phyloP scores from a whole-genome alignment of 2,797 vertebrate genomes.

The Chanos chanos region DNA sequence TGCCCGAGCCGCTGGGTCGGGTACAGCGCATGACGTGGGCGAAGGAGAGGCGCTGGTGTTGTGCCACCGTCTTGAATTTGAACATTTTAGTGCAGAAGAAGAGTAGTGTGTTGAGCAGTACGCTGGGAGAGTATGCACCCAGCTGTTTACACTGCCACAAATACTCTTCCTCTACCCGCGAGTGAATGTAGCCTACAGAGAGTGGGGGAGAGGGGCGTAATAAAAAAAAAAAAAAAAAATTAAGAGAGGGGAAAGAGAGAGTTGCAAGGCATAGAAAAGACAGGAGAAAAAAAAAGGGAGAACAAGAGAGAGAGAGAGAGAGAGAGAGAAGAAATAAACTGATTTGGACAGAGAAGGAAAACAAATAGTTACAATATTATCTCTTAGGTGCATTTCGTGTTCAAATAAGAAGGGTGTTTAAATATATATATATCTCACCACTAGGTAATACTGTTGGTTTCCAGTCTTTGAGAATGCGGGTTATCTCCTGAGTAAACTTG shows the following conservation, averaged over 20 bases:
- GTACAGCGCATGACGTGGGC: constrained; percentile 94
- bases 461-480: constrained; percentile 85
- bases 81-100: constrained; percentile 98
- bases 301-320: no score
- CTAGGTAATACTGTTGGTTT: constrained; percentile 84
- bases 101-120: constrained; percentile 94
- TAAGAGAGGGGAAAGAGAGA: no score
- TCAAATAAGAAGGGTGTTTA: neutral
- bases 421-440: constrained; percentile 69
- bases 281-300: no score
- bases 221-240: neutral
- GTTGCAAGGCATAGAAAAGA: neutral
- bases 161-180: constrained; percentile 93
- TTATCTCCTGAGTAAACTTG: constrained; percentile 89
- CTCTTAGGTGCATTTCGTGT: no score
- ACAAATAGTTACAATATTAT: no score
- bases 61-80: constrained; percentile 85
- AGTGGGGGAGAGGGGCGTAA: neutral
- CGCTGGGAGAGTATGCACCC: constrained; percentile 94
- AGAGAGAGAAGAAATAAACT: no score
- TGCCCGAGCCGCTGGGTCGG: constrained; percentile 81
- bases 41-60: constrained; percentile 94
- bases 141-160: constrained; percentile 97
- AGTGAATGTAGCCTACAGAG: constrained; percentile 84
- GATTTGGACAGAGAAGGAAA: no score